These are phyloP conservation scores for Seriola rivoliana DNA, from an alignment of 2,113 vertebrate genomes.

Conservation along the genomic window DNA sequence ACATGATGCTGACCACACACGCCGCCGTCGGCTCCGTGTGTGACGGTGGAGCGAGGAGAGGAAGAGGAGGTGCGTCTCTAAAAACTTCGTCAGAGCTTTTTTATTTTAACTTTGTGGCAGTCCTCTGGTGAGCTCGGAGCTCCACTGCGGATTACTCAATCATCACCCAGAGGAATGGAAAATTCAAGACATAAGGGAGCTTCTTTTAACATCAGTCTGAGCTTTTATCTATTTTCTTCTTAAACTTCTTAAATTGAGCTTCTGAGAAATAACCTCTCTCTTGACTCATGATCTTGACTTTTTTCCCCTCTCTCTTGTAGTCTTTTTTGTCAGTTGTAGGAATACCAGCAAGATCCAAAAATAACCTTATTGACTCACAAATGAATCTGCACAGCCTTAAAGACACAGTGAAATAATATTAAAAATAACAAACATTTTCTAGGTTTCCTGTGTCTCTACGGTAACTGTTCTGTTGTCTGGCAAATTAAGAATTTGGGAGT, in stretches of 20 bases:
- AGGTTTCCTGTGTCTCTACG: background rate
- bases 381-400: background rate
- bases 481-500: too few relatives aligned
- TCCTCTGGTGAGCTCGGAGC: conserved; percentile 9
- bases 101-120: background rate
- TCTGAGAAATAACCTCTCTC: conserved; percentile 30
- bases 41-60: background rate
- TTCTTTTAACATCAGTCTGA: conserved; percentile 21
- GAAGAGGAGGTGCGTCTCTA: background rate
- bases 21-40: background rate
- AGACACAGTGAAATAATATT: background rate
- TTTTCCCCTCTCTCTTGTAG: background rate
- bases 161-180: conserved; percentile 16
- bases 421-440: background rate
- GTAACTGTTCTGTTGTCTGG: background rate
- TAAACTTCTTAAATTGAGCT: conserved; percentile 22
- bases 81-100: background rate
- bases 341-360: conserved; percentile 11
- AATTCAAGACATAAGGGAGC: conserved; percentile 15
- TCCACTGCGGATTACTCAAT: conserved; percentile 35
- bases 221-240: conserved; percentile 35
- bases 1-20: conserved; percentile 19
- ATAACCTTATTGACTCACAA: conserved; percentile 29
- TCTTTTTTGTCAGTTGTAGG: background rate
- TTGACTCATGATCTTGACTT: background rate